phyloP scores from a whole-genome alignment of 2,888 invertebrate genomes.

The Coelinius sp. region DNA sequence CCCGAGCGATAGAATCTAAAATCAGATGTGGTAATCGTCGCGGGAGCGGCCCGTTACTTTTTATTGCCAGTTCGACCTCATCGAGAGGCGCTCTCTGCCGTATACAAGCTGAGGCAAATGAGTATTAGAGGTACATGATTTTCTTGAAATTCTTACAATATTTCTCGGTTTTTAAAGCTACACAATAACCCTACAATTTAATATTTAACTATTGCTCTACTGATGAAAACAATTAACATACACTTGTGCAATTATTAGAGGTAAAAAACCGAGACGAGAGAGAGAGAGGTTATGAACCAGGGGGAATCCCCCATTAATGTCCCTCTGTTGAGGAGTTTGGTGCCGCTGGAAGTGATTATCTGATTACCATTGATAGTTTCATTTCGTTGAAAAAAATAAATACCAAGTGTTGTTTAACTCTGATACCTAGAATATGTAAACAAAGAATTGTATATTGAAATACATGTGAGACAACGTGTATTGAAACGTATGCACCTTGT shows the following conservation, averaged over 20 bases:
- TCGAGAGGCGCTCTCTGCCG: slow-evolving; percentile 37
- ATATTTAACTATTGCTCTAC: slow-evolving; percentile 16
- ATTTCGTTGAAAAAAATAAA: neutral
- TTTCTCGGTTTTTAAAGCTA: slow-evolving; percentile 2
- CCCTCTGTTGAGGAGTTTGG: neutral
- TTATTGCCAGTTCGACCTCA: slow-evolving; percentile 51
- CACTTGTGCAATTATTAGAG: slow-evolving; percentile 16
- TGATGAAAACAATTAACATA: slow-evolving; percentile 21
- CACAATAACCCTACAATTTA: slow-evolving; percentile 32
- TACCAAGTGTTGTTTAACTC: neutral
- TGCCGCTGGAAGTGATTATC: neutral
- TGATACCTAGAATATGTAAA: neutral
- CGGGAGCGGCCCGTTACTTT: slow-evolving; percentile 54
- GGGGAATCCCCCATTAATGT: neutral
- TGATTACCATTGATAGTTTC: neutral
- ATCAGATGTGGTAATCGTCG: slow-evolving; percentile 55
- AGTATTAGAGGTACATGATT: neutral
- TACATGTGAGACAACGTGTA: slow-evolving; percentile 1
- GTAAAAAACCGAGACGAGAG: neutral
- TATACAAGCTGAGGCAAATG: neutral
- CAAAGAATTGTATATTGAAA: slow-evolving; percentile 33
- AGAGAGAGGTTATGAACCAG: neutral
- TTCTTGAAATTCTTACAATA: no score
- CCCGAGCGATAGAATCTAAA: slow-evolving; percentile 50
- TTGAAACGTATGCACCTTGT: neutral